These are phyloP conservation scores for Drosophila falleni DNA, from an alignment of 2,888 invertebrate species.

Conservation along the genomic window DNA sequence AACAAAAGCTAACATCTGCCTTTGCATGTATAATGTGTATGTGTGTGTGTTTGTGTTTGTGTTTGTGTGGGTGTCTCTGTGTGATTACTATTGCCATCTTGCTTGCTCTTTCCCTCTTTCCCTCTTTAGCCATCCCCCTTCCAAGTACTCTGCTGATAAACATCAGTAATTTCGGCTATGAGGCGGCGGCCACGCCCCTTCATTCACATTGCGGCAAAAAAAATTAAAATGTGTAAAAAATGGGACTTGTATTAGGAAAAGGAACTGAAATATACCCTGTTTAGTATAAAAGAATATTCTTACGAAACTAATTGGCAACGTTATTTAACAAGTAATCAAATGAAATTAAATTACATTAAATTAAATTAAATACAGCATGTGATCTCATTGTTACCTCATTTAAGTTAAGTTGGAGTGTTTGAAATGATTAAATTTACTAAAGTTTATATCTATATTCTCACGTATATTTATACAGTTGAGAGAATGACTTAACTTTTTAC, in stretches of 20 bases:
- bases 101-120: slow-evolving; percentile 9
- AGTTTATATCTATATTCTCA: neutral
- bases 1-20: slow-evolving; percentile 76
- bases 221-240: slow-evolving; percentile 51
- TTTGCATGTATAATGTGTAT: slow-evolving; percentile 41
- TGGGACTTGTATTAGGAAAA: neutral
- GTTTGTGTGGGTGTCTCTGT: slow-evolving; percentile 1
- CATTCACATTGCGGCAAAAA: slow-evolving; percentile 64
- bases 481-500: neutral
- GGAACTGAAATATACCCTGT: slow-evolving; percentile 26
- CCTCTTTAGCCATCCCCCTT: slow-evolving; percentile 18
- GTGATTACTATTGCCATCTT: slow-evolving; percentile 7
- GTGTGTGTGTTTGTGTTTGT: slow-evolving; percentile 4
- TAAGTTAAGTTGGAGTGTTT: too few species aligned
- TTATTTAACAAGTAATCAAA: too few species aligned
- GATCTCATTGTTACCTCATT: neutral
- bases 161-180: slow-evolving; percentile 73
- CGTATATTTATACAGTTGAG: neutral
- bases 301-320: neutral
- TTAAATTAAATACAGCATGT: neutral
- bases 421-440: neutral
- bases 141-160: slow-evolving; percentile 62
- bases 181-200: slow-evolving; percentile 56
- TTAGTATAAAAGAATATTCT: neutral
- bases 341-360: too few species aligned